Base-by-base conservation (phyloP, 1,140 invertebrate genomes). In the Lysiphlebus fabarum region DNA sequence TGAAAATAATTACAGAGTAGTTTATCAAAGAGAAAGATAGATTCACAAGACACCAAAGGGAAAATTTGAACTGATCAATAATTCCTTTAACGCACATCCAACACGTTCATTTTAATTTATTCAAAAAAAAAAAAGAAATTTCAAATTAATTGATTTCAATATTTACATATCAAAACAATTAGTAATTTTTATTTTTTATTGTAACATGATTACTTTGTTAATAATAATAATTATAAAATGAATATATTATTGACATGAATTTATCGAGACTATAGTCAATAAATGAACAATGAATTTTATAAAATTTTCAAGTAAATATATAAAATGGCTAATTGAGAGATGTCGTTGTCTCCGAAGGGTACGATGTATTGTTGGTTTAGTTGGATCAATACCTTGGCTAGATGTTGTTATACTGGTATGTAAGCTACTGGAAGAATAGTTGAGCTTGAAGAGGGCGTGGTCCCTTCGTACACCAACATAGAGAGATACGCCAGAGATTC, bases 371-470 rank as follows among this genome's bases (percentile, higher is more conserved):
- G 72, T 75, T 72, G 69, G 62, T 64, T 37, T 37, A 37, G 49
- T 14, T 62, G 76, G 76, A 79, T 79, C 77, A 78, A 79, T 79
- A 78, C 74, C 73, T 67, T 71, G 49, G 38, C 53, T 53, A 26
- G 17, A 1, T 26, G 17, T 1, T 26, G 17, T 26, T n/a, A 26
- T 58, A 44, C 11, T 72, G 69, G 70, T 72, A 73, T 75, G 74
- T 71, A 76, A 74, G 72, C 72, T 73, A 72, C 70, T 26, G 67
- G 14, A 36, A 51, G 49, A 51, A 69, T 66, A 65, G 71, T 67
- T 66, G 68, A 74, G 71, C 72, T 73, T 71, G 63, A 67, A 70
- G 75, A 74, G 77, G 77, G 77, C 78, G 78, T 79, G 78, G 78
- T 70, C 67, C 73, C 50, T 38, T 49, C 53, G 49, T 71, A 70